Evolutionary conservation across 2,113 vertebrate genomes (phyloP).

Genomic region (Probosciger aterrimus): DNA sequence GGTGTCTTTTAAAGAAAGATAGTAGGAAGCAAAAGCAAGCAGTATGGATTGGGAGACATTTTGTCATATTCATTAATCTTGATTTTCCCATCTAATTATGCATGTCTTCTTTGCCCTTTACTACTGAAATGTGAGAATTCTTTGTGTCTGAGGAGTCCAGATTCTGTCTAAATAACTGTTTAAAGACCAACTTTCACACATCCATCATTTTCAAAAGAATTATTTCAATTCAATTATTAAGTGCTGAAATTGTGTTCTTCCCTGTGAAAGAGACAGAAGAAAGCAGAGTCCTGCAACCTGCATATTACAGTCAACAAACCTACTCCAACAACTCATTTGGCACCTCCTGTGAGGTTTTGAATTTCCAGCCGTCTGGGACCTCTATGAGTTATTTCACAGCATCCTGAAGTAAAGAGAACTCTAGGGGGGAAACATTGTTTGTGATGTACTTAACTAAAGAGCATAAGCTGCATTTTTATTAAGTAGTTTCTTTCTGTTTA

Average conservation of each 20-base stretch:
- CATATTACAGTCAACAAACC: not conserved
- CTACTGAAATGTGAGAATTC: not conserved
- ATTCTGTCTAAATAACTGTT: not conserved
- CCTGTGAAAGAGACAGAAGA: not conserved
- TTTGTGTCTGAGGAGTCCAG: not conserved
- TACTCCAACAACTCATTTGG: not conserved
- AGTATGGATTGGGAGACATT: not conserved
- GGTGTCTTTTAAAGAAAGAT: not conserved
- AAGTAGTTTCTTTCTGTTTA: not conserved
- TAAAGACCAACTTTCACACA: not conserved
- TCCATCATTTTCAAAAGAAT: not conserved
- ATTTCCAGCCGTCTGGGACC: not conserved
- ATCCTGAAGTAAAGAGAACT: not conserved
- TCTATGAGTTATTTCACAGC: not conserved
- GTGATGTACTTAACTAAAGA: not conserved
- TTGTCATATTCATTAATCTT: not conserved
- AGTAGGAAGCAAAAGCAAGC: not conserved
- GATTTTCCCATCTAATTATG: not conserved
- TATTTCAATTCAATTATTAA: not conserved
- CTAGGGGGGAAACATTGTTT: not conserved
- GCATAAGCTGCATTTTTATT: not conserved
- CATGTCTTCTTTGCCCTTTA: not conserved
- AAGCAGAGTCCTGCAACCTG: not conserved
- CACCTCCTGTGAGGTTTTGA: not conserved
- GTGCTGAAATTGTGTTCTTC: not conserved